Evolutionary conservation across 2,113 vertebrate species (phyloP), one percentile per base, ranked within the genome.

Genomic region (Neodontobutis hainanensis): DNA sequence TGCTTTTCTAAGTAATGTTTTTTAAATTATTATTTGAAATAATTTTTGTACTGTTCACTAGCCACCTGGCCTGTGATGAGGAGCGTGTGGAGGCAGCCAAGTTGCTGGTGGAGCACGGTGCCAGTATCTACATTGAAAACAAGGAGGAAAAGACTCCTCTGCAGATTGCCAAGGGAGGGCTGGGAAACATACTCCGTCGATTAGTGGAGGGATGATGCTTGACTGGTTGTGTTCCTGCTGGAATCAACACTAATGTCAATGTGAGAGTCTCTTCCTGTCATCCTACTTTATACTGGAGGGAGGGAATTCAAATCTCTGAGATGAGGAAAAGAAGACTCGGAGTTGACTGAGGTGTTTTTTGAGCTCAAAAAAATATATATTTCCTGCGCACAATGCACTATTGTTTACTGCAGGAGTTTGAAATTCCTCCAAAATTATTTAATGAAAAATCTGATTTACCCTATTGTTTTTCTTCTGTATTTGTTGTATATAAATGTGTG

Each of bases 121-220:
- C 97, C 81, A 98, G 96, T 83, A 96, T 98, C 90, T 96, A 96
- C 85, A 94, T 98, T 74, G 96, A 98, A 81, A 99, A 99, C 87
- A 98, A 98, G 85, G 96, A 98, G 83, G 94, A 97, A 80, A 95
- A 96, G 87, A 98, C 96, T 0, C 96, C 97, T 0, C 80, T 99
- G 49, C 96, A 98, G 90, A 78, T 97, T 19, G 92, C 96, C 36
- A 96, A 94, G 80, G 94, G 94, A 6, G 90, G 94, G 14, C 87
- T 99, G 77, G 93, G 91, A 32, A 90, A 91, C 48, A 34, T 95
- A 48, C 93, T 99, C 7, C 93, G 90, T 55, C 93, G 92, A 72
- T 93, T 98, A 19, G 95, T 96, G 15, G 95, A 98, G 85, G 94
- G 93, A 66, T 98, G 89, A 94, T 43, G 16, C 32, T 67, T 47